Evolutionary conservation across 1,140 invertebrate genomes (phyloP), one percentile per base, ranked within the genome.

Genomic region (Saccostrea echinata): DNA sequence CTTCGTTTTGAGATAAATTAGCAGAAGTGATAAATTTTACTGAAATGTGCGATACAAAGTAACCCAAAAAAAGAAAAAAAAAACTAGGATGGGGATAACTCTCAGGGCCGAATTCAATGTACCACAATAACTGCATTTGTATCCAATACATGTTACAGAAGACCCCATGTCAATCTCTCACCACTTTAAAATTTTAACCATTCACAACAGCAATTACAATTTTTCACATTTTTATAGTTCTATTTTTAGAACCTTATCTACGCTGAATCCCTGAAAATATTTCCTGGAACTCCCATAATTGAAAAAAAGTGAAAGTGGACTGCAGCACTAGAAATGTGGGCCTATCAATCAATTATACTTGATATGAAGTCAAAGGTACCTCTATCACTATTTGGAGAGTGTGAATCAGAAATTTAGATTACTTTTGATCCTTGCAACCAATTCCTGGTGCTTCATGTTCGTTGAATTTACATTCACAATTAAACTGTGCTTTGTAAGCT

Each of bases 381-480:
- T 61, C 57, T 61, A 61, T 61, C 57, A 61, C 57, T 61, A 61
- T 61, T 18, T 61, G 57, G n/a, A 61, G 13, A 61, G 57, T 61
- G 57, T 61, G 18, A 61, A 61, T 61, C 57, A 61, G 57, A 61
- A 61, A 61, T 61, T 43, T 43, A 43, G 35, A 43, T 43, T 3
- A 43, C 35, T 43, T 2, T 43, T 43, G 6, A 43, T 43, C 35
- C 35, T 43, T 43, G 2, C 2, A 43, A 43, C 35, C 35, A 43
- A 43, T 43, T 43, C 35, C 35, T 43, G 35, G 35, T 43, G 35
- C 35, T 43, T 43, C 35, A 43, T 61, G 57, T 61, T 61, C 57
- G 57, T 61, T 61, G 57, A 61, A 61, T 61, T 61, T 61, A 61
- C 57, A 61, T 61, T 61, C 57, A 61, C 57, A 61, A 61, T 61